Conservation (phyloP, 2,888 invertebrate genomes). For the Stenurella melanura region DNA sequence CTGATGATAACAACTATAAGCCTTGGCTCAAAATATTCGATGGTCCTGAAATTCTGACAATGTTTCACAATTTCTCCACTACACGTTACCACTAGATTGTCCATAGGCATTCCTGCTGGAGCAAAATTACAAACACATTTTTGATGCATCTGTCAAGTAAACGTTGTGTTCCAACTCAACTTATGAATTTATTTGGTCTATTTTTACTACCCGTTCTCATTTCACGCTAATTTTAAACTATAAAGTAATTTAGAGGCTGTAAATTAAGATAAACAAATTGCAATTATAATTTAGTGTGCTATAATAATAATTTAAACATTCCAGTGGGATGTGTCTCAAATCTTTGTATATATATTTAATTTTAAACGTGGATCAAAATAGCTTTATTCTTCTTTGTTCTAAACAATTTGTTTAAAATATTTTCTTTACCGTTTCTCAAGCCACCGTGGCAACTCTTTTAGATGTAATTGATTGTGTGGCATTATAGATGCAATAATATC, state of each 20-base stretch:
- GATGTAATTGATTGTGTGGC: too few relatives aligned
- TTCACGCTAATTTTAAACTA: slow-evolving; percentile 1
- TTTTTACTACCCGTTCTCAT: background rate
- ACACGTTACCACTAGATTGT: too few relatives aligned
- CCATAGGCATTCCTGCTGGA: too few relatives aligned
- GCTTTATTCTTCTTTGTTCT: background rate
- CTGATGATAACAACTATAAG: too few relatives aligned
- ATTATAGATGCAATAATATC: too few relatives aligned
- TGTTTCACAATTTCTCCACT: too few relatives aligned
- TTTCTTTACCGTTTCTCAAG: too few relatives aligned
- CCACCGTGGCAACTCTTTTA: too few relatives aligned
- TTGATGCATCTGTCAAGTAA: background rate
- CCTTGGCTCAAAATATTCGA: too few relatives aligned
- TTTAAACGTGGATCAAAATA: background rate
- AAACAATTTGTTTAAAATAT: too few relatives aligned
- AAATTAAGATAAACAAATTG: background rate
- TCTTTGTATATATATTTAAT: background rate
- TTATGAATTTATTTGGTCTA: slow-evolving; percentile 9
- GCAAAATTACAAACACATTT: background rate
- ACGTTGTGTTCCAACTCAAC: background rate
- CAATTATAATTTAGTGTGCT: background rate
- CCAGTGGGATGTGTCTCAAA: background rate
- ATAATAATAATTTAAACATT: background rate
- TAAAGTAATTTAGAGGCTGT: background rate
- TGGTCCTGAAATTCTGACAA: too few relatives aligned